These are phyloP conservation scores for Lagria hirta DNA, from an alignment of 2,888 invertebrate species.

Conservation along the genomic window DNA sequence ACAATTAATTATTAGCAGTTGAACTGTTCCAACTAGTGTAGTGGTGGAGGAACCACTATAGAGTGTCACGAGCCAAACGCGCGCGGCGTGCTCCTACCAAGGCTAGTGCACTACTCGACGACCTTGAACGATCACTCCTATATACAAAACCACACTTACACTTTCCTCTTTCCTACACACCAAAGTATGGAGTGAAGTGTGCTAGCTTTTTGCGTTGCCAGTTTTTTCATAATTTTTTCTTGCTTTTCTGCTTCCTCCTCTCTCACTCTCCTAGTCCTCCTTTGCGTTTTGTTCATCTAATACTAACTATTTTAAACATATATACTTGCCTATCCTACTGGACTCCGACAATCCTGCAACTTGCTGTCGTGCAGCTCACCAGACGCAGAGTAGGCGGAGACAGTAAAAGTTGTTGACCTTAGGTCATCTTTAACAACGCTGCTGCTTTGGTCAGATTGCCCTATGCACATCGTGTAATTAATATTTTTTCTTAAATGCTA, in stretches of 20 bases:
- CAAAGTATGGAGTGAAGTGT: slow-evolving; percentile 23
- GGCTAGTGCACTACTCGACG: slow-evolving; percentile 48
- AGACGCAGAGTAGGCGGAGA: slow-evolving; percentile 54
- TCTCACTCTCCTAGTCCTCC: too few species aligned
- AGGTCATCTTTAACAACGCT: slow-evolving; percentile 53
- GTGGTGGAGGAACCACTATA: slow-evolving; percentile 42
- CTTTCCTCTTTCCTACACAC: slow-evolving; percentile 40
- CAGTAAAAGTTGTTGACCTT: slow-evolving; percentile 56
- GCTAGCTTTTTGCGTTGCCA: slow-evolving; percentile 25
- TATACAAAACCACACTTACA: slow-evolving; percentile 45
- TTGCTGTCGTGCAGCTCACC: slow-evolving; percentile 45
- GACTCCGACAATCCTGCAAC: slow-evolving; percentile 35
- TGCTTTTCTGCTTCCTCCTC: too few species aligned
- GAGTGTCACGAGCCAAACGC: slow-evolving; percentile 50
- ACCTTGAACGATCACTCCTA: slow-evolving; percentile 53
- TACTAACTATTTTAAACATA: too few species aligned
- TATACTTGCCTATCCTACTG: slow-evolving; percentile 24
- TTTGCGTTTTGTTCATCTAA: too few species aligned
- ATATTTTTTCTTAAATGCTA: too few species aligned
- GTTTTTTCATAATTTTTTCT: too few species aligned
- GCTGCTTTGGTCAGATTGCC: slow-evolving; percentile 42
- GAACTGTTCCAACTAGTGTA: slow-evolving; percentile 28
- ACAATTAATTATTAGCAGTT: slow-evolving; percentile 29
- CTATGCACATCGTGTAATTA: too few species aligned
- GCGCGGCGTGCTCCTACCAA: slow-evolving; percentile 45